These are phyloP conservation scores for Rhyacophila evoluta DNA, from an alignment of 2,888 invertebrate species.

Conservation along the genomic window DNA sequence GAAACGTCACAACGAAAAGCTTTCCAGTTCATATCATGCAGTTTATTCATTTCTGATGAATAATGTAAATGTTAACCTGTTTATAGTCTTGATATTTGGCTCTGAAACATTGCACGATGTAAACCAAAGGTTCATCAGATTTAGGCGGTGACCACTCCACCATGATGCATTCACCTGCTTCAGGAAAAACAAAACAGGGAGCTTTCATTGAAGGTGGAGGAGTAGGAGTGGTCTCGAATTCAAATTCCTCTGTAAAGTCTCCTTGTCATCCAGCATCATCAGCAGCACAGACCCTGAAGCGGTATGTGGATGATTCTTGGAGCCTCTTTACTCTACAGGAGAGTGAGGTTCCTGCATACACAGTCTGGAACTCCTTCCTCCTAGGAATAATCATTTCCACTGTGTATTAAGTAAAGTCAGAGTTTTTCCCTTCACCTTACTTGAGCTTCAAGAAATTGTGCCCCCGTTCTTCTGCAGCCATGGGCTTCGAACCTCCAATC, in stretches of 20 bases:
- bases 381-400: conserved; percentile 85
- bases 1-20: too few relatives aligned
- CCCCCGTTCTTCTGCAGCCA: too few relatives aligned
- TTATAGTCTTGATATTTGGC: conserved; percentile 73
- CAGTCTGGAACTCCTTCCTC: conserved; percentile 75
- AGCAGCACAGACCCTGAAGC: conserved; percentile 87
- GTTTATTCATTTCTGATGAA: conserved; percentile 57
- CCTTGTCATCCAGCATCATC: conserved; percentile 88
- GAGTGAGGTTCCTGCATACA: conserved; percentile 83
- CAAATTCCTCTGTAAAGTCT: conserved; percentile 77
- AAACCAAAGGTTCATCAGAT: conserved; percentile 78
- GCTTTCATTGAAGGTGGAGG: conserved; percentile 85
- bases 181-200: conserved; percentile 72
- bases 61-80: too few relatives aligned
- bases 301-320: conserved; percentile 84
- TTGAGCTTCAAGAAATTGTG: conserved; percentile 88
- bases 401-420: conserved; percentile 81
- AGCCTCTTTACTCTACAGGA: conserved; percentile 87
- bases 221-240: conserved; percentile 80
- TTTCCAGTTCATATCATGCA: too few relatives aligned
- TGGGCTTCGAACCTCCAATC: too few relatives aligned
- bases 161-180: conserved; percentile 60
- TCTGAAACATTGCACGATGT: conserved; percentile 78
- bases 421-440: conserved; percentile 82
- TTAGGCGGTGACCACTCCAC: conserved; percentile 65